Base-by-base conservation (phyloP, 2,888 invertebrate genomes). In the Trichacis sp. region DNA sequence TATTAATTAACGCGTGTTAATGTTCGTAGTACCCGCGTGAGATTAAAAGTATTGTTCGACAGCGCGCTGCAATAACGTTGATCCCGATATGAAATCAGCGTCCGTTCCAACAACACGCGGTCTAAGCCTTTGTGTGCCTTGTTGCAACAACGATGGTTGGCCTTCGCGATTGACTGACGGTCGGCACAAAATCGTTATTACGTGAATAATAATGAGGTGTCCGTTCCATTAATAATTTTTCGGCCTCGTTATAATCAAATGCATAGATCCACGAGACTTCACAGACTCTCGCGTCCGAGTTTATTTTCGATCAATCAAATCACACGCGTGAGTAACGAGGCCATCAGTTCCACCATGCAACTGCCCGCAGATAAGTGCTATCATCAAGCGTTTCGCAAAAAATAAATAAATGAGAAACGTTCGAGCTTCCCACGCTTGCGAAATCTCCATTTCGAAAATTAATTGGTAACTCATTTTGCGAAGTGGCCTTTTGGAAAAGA, bases 201-300 rank as follows among this genome's bases (percentile, higher is more conserved):
- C 19, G 9, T 17, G 43, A 43, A 43, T 19, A 43, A 14, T 43
- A 8, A 43, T 43, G n/a, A n/a, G n/a, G n/a, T n/a, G n/a, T n/a
- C n/a, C n/a, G n/a, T n/a, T n/a, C n/a, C n/a, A n/a, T n/a, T n/a
- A n/a, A n/a, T n/a, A n/a, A n/a, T n/a, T n/a, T n/a, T n/a, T n/a
- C n/a, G 36, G 14, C 36, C 43, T 46, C 46, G 45, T 54, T 54
- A 46, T n/a, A n/a, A n/a, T n/a, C n/a, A 54, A 38, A 36, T 36
- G 20, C 46, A 46, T 36, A 43, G 12, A 29, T 30, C 45, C 6
- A n/a, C 43, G 19, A 43, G 11, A 18, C 6, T 43, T n/a, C 18
- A 18, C 43, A 4, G 1, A 18, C n/a, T n/a, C n/a, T 43, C 18
- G 9, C 4, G 11, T 4, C 18, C 19, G 12, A 40, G 8, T 19